These are phyloP conservation scores for Temnothorax rugatulus DNA, from an alignment of 2,888 invertebrate genomes.

Conservation along the genomic window DNA sequence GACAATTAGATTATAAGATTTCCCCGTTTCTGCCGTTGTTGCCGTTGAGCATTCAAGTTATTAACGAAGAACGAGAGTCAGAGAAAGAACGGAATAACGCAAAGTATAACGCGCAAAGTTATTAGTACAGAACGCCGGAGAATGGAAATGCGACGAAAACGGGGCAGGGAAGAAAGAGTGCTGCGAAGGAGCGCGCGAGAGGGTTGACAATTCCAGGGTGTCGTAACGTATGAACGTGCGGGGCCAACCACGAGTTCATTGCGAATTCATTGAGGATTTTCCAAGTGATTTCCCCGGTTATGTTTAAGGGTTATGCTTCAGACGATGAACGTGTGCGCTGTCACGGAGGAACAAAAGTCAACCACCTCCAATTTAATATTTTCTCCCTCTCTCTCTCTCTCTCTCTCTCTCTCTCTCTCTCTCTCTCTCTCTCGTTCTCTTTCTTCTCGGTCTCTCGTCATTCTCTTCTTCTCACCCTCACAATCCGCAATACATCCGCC, in stretches of 20 bases:
- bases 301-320: constrained; percentile 76
- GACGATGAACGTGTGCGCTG: constrained; percentile 66
- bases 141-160: constrained; percentile 6
- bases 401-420: constrained; percentile 29
- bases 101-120: constrained; percentile 39
- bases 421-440: constrained; percentile 33
- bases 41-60: not conserved
- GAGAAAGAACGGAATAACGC: constrained; percentile 9
- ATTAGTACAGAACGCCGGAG: not conserved
- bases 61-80: constrained; percentile 19
- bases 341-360: constrained; percentile 66
- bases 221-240: constrained; percentile 74
- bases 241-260: constrained; percentile 76
- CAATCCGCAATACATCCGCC: constrained; percentile 12
- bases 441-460: constrained; percentile 15
- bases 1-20: not conserved
- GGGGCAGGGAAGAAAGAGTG: constrained; percentile 50
- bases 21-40: not conserved
- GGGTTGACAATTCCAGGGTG: constrained; percentile 65
- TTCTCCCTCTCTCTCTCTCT: constrained; percentile 46
- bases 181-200: constrained; percentile 48
- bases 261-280: constrained; percentile 82
- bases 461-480: not conserved
- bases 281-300: constrained; percentile 82
- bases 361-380: constrained; percentile 75